These are phyloP conservation scores for Morinoia aosen DNA, from an alignment of 2,888 invertebrate genomes.

Conservation along the genomic window DNA sequence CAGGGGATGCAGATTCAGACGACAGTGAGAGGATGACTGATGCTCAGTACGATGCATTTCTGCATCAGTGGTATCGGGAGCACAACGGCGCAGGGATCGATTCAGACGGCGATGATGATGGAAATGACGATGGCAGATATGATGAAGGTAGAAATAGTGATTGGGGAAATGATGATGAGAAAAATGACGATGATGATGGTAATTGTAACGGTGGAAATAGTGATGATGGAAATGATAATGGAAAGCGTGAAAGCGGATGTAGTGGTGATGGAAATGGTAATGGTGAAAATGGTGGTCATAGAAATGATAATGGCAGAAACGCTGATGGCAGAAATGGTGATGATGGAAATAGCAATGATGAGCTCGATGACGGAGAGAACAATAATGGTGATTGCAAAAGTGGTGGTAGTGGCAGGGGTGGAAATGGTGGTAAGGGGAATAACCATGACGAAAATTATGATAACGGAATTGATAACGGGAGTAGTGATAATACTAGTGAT, in stretches of 20 bases:
- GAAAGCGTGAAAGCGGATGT: not conserved
- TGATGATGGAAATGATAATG: not conserved
- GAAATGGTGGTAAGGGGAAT: not conserved
- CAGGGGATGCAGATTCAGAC: not conserved
- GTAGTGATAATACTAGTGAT: not conserved
- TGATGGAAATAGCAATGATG: not conserved
- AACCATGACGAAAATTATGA: not conserved
- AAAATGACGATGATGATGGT: not conserved
- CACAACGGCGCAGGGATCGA: not conserved
- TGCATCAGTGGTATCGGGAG: conserved; percentile 8
- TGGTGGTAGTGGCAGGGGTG: conserved; percentile 52
- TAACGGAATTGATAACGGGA: not conserved
- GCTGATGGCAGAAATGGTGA: not conserved
- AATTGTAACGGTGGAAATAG: not conserved
- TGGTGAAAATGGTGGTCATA: not conserved
- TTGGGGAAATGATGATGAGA: not conserved
- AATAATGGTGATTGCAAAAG: conserved; percentile 45
- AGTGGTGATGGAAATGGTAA: not conserved
- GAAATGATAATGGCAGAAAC: not conserved
- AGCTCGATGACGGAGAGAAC: not conserved
- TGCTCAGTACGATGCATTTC: conserved; percentile 8
- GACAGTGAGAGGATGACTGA: conserved; percentile 26
- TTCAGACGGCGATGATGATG: not conserved
- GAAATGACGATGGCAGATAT: not conserved
- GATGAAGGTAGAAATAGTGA: not conserved